Percentiles rank a stretch among this genome's conserved stretches.
Evolutionary conservation across 2,888 invertebrate genomes (phyloP).

Genomic region (Cephus runcator): DNA sequence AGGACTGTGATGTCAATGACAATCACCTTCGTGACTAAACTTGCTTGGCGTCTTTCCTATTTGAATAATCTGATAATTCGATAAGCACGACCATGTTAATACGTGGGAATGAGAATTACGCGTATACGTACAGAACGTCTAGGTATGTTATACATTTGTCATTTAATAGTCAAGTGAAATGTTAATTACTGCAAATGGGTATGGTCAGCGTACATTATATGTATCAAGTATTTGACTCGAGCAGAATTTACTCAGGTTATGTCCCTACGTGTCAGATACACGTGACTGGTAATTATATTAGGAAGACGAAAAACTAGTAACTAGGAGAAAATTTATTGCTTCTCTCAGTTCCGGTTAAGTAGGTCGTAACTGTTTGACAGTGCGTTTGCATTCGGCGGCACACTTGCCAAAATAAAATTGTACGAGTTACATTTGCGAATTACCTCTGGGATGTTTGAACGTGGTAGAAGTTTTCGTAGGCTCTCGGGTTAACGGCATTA

Average conservation of each 20-base stretch:
- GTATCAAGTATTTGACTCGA: background rate
- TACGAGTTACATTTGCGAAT: background rate
- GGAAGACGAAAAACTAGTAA: background rate
- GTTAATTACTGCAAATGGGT: background rate
- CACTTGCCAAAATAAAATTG: background rate
- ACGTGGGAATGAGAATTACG: background rate
- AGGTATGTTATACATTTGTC: too few species aligned
- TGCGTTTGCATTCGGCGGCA: background rate
- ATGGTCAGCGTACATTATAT: background rate
- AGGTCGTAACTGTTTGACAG: background rate
- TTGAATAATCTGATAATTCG: slow-evolving; percentile 11
- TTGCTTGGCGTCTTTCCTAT: background rate
- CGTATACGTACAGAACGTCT: background rate
- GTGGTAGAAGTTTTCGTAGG: background rate
- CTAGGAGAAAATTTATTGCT: background rate
- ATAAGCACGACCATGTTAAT: slow-evolving; percentile 18
- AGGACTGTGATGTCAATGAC: background rate
- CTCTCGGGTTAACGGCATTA: background rate
- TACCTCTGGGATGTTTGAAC: background rate
- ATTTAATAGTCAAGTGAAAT: background rate
- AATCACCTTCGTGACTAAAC: background rate
- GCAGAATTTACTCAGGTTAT: background rate
- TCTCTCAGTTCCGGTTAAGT: background rate
- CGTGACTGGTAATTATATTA: too few species aligned
- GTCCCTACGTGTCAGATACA: too few species aligned